Conservation (phyloP, 1,140 invertebrate genomes). For the Linepithema humile region DNA sequence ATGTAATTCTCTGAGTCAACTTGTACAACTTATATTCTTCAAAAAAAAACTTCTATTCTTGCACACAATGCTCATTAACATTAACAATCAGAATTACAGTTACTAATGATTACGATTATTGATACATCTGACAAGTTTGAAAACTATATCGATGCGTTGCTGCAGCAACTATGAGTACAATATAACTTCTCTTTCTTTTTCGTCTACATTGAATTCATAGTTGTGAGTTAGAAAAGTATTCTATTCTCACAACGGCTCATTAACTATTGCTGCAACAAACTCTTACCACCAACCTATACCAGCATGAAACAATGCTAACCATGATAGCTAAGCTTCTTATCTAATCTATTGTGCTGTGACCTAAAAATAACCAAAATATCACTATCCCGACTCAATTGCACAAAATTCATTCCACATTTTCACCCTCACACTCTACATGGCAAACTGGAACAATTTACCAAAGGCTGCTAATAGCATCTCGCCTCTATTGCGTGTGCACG, state of each 20-base stretch:
- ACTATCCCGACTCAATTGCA: background rate
- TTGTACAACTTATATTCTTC: background rate
- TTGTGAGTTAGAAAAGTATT: background rate
- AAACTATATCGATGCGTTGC: background rate
- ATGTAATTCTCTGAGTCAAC: background rate
- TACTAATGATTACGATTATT: background rate
- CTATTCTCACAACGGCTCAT: background rate
- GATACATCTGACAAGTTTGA: background rate
- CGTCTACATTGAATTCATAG: background rate
- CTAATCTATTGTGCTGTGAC: background rate
- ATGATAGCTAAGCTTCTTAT: background rate
- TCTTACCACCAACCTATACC: background rate
- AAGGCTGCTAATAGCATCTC: background rate
- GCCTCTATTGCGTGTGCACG: background rate
- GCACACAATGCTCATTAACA: background rate
- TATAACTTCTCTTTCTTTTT: background rate
- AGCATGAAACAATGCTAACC: background rate
- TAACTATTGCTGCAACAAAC: background rate
- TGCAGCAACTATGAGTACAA: background rate
- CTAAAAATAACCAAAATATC: background rate
- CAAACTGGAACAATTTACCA: slow-evolving; percentile 29
- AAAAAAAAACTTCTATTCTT: background rate
- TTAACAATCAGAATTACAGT: background rate
- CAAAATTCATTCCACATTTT: background rate
- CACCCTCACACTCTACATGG: background rate